These are phyloP conservation scores for Phymorhynchus buccinoides DNA, from an alignment of 1,140 invertebrate genomes.

Conservation along the genomic window DNA sequence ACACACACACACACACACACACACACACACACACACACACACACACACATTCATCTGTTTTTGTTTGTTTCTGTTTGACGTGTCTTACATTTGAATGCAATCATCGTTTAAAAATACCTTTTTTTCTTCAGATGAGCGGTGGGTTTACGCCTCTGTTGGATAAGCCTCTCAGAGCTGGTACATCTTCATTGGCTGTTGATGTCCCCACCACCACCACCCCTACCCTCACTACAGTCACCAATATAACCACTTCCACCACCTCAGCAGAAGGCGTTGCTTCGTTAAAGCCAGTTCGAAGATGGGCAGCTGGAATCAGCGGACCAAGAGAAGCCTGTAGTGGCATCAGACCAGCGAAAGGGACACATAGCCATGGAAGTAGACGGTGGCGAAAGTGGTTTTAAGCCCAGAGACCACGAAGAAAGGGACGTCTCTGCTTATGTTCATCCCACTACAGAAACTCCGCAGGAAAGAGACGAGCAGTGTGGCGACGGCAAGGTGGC, in stretches of 20 bases:
- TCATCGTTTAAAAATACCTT: no score
- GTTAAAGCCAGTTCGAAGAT: not conserved
- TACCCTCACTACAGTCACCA: not conserved
- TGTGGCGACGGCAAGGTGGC: not conserved
- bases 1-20: not conserved
- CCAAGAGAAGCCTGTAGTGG: conserved; percentile 23
- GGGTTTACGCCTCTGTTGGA: not conserved
- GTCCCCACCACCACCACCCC: not conserved
- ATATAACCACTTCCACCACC: not conserved
- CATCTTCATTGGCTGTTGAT: not conserved
- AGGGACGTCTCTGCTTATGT: not conserved
- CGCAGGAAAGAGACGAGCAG: not conserved
- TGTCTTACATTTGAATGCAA: no score
- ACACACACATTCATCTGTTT: no score
- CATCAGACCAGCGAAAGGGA: not conserved
- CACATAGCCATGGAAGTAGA: conserved; percentile 13
- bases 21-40: not conserved
- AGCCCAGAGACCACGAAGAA: conserved; percentile 23
- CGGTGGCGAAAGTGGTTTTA: conserved; percentile 22
- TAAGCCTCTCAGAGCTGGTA: not conserved
- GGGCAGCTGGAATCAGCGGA: not conserved
- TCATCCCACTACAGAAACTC: conserved; percentile 8
- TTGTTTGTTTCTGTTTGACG: no score
- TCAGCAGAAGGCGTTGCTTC: not conserved
- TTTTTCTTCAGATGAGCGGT: conserved; percentile 14